Evolutionary conservation across 2,888 invertebrate species (phyloP).

Genomic region (Scaptomyza caliginosa): DNA sequence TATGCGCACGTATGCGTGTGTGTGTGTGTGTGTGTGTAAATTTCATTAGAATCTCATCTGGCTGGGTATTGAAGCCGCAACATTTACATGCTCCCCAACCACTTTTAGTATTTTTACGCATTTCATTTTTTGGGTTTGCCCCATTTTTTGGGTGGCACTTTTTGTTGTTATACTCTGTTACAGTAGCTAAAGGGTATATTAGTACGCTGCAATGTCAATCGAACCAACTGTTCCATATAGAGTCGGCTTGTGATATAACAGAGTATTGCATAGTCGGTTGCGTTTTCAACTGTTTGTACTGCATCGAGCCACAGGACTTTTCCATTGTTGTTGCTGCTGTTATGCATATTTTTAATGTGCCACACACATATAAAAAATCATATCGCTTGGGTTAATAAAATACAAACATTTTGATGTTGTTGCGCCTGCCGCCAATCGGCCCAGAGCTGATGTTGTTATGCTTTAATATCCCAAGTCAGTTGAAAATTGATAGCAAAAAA

Average conservation of each 20-base stretch:
- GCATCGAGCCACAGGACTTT: no score
- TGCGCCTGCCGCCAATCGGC: not conserved
- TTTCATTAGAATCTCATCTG: conserved; percentile 49
- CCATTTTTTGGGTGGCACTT: conserved; percentile 7
- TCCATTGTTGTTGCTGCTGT: conserved; percentile 6
- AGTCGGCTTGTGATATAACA: conserved; percentile 24
- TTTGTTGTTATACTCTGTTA: conserved; percentile 20
- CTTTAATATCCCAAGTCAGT: not conserved
- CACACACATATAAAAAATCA: conserved; percentile 32
- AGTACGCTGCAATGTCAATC: no score
- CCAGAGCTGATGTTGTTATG: not conserved
- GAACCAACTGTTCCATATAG: no score
- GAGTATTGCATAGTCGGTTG: not conserved
- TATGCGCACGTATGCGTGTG: not conserved
- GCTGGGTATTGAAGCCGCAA: conserved; percentile 20
- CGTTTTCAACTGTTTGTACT: no score
- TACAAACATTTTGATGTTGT: conserved; percentile 30
- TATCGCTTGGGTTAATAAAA: conserved; percentile 40
- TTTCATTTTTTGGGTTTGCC: conserved; percentile 14
- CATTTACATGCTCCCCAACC: conserved; percentile 20
- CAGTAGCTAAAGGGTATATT: no score
- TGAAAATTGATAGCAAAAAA: not conserved
- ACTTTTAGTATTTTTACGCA: conserved; percentile 8
- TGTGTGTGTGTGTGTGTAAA: conserved; percentile 6
- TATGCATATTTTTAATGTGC: conserved; percentile 38